Evolutionary conservation across 1,140 invertebrate genomes (phyloP).

Genomic region (Calephelis nemesis): DNA sequence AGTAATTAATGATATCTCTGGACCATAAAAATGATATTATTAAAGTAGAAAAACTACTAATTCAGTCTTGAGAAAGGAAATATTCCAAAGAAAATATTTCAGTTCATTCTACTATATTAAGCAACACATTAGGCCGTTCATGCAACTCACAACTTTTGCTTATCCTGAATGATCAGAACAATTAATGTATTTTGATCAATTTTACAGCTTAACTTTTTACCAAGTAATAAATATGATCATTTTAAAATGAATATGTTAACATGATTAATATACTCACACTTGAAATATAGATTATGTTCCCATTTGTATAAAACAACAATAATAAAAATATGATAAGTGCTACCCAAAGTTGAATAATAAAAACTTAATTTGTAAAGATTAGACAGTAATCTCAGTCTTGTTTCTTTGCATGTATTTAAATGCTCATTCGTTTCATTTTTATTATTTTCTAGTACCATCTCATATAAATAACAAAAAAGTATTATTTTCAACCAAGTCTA

Average conservation of each 20-base stretch:
- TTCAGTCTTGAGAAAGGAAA: slow-evolving; percentile 13
- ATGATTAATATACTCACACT: too few species aligned
- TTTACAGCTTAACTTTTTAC: background rate
- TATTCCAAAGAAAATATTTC: slow-evolving; percentile 9
- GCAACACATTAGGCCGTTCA: slow-evolving; percentile 2
- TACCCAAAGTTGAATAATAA: background rate
- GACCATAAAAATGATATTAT: slow-evolving; percentile 2
- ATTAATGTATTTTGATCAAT: background rate
- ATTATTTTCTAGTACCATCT: too few species aligned
- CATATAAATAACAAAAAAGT: too few species aligned
- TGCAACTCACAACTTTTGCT: background rate
- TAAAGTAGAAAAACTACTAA: slow-evolving; percentile 10
- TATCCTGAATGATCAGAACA: background rate
- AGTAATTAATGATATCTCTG: slow-evolving; percentile 1
- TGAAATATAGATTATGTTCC: too few species aligned
- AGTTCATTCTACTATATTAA: slow-evolving; percentile 4
- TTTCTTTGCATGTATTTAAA: slow-evolving; percentile 18
- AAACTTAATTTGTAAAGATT: slow-evolving; percentile 14
- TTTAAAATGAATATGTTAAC: too few species aligned
- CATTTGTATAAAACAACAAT: too few species aligned
- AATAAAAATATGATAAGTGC: too few species aligned
- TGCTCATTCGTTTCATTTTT: too few species aligned
- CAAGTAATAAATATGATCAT: too few species aligned
- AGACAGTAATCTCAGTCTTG: slow-evolving; percentile 53
- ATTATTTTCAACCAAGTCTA: too few species aligned